Evolutionary conservation across 2,113 vertebrate genomes (phyloP).

Genomic region (Marmota flaviventris): DNA sequence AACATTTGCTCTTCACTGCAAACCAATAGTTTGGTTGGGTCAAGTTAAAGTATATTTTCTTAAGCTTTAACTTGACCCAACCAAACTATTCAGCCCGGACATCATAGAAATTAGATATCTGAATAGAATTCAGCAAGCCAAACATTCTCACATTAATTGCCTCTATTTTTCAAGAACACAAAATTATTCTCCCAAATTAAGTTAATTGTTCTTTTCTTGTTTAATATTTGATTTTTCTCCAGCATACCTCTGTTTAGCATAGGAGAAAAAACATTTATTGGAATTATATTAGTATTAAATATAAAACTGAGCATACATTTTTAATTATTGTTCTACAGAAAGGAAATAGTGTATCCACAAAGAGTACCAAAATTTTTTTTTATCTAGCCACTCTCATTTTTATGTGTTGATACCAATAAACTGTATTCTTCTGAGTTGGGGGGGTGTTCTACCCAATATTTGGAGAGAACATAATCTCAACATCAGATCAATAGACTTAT

Average conservation of each 20-base stretch:
- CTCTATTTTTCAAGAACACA: neutral
- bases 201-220: neutral
- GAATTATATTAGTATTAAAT: neutral
- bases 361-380: neutral
- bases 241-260: neutral
- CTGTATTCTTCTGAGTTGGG: neutral
- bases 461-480: neutral
- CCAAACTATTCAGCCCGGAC: neutral
- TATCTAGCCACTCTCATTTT: neutral
- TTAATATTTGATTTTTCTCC: neutral
- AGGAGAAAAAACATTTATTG: neutral
- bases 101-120: conserved; percentile 21
- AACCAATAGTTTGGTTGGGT: too few relatives aligned
- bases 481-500: neutral
- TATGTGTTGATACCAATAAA: neutral
- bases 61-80: neutral
- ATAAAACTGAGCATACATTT: neutral
- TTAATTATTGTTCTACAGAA: neutral
- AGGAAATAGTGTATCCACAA: neutral
- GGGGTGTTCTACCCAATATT: conserved; percentile 19
- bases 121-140: neutral
- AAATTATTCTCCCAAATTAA: neutral
- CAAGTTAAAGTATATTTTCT: neutral
- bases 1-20: neutral
- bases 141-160: conserved; percentile 25